phyloP scores from a whole-genome alignment of 2,113 vertebrate genomes.

The Cryptotis parvus region DNA sequence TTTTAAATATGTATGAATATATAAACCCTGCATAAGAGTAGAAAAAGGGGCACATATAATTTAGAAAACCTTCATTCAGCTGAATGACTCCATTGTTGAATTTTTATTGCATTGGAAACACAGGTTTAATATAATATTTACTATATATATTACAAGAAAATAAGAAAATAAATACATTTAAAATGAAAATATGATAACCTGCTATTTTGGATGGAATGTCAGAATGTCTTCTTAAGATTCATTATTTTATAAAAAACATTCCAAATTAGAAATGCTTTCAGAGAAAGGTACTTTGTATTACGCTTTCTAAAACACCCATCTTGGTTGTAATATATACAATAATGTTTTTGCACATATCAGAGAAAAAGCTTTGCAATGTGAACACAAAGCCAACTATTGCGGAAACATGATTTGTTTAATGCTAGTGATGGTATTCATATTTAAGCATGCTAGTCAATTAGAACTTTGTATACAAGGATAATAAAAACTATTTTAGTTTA shows the following conservation, averaged over 20 bases:
- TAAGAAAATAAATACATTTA: slow-evolving; percentile 48
- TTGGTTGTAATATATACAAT: not conserved
- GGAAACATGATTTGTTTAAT: not conserved
- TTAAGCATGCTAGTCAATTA: not conserved
- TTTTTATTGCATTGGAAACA: slow-evolving; percentile 67
- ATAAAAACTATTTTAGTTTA: not conserved
- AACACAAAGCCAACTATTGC: not conserved
- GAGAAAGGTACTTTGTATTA: not conserved
- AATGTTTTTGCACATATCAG: not conserved
- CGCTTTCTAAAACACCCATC: not conserved
- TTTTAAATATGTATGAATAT: slow-evolving; percentile 79
- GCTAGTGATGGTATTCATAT: slow-evolving; percentile 22
- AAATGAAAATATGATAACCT: slow-evolving; percentile 17
- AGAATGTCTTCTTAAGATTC: slow-evolving; percentile 18
- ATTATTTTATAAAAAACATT: slow-evolving; percentile 32
- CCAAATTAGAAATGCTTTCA: slow-evolving; percentile 40
- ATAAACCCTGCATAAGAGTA: slow-evolving; percentile 42
- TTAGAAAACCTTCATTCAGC: slow-evolving; percentile 74
- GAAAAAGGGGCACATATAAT: slow-evolving; percentile 61
- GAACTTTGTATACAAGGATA: not conserved
- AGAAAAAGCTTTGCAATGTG: not conserved
- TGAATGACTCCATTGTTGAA: slow-evolving; percentile 55
- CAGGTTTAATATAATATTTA: slow-evolving; percentile 46
- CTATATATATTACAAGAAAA: slow-evolving; percentile 35
- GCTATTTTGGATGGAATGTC: not conserved